Base-by-base conservation (phyloP, 2,113 vertebrate species). In the Willisornis vidua region DNA sequence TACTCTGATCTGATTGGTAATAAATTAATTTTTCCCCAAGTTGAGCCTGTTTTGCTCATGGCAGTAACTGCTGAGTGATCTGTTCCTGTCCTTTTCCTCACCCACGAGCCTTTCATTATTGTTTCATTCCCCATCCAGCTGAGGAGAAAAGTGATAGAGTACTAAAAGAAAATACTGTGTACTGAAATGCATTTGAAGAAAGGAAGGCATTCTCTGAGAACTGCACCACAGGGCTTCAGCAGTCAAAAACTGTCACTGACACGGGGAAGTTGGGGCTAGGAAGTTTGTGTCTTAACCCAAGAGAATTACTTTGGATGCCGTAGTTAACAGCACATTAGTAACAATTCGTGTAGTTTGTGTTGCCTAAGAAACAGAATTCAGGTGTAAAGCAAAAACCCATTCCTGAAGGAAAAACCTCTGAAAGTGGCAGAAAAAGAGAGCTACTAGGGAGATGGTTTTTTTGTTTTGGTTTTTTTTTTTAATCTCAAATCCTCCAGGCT, bases 291-390 rank as follows among this genome's bases (percentile, higher is more conserved):
- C n/a, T 65, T 39, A 70, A 80, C 16, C 12, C 26, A 72, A 55
- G n/a, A 51, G 78, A 66, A 81, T 58, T 2, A 78, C 25, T 78
- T 37, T 41, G 52, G 52, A 55, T 72, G 14, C 31, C 59, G 13
- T 25, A 70, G n/a, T 37, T 93, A 71, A 80, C 39, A 86, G 81
- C 4, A 25, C 5, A 39, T 70, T 66, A 77, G 31, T 20, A 57
- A 39, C 4, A 62, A 85, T 24, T 78, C 1, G 0, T 26, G 48
- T 48, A 46, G 14, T 33, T 51, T 67, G 35, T 82, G 46, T 51
- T 66, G 28, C n/a, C 45, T 29, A 35, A 91, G 71, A 82, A 93
- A 84, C 26, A 72, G 39, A 75, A 87, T 49, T 51, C 49, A 70
- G 35, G 41, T 48, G 19, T 48, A 92, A 87, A 84, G 0, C 23